Evolutionary conservation across 2,797 vertebrate species (phyloP).

Genomic region (Leontopithecus rosalia): DNA sequence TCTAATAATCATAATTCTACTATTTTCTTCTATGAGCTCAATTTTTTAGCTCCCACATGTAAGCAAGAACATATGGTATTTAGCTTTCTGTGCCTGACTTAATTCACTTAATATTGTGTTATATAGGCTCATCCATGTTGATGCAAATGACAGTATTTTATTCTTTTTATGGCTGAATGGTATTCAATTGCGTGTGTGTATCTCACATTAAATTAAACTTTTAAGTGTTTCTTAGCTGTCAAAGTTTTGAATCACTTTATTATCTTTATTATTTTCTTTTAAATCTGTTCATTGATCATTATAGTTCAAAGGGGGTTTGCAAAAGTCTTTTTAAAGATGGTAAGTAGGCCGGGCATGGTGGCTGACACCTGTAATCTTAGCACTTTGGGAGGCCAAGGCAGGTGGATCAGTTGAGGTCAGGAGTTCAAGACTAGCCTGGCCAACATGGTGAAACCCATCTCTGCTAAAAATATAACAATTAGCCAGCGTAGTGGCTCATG

Average conservation of each 20-base stretch:
- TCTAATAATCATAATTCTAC: neutral
- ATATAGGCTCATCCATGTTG: neutral
- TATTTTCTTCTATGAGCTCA: neutral
- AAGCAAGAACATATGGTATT: neutral
- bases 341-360: neutral
- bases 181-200: neutral
- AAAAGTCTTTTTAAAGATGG: neutral
- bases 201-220: neutral
- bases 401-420: too few species aligned
- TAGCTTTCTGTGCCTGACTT: neutral
- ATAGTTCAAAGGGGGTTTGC: constrained; percentile 7
- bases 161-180: neutral
- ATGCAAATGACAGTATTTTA: neutral
- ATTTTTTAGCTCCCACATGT: neutral
- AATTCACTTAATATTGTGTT: neutral
- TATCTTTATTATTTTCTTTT: constrained; percentile 44
- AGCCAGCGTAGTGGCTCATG: too few species aligned
- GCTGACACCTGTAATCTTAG: too few species aligned
- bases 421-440: too few species aligned
- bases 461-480: too few species aligned
- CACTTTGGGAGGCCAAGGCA: too few species aligned
- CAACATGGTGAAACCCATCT: too few species aligned
- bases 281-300: constrained; percentile 7
- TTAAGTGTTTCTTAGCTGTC: constrained; percentile 36
- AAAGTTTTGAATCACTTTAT: constrained; percentile 27